Base-by-base conservation (phyloP, 53 echinoderm and acorn worm species). In the Henricia sp. region DNA sequence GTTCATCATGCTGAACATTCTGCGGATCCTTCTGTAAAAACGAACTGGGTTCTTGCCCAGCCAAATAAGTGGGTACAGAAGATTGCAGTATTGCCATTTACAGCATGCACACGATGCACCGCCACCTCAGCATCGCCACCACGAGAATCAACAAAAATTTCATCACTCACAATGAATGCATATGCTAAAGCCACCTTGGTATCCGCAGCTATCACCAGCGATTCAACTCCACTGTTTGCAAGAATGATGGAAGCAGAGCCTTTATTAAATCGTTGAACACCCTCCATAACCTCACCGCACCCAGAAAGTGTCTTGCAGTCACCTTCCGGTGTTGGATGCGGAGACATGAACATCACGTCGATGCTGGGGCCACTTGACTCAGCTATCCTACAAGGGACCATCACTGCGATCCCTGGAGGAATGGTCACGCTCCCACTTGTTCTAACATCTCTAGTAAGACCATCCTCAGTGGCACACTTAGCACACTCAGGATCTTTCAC, bases 21-120 rank as follows among this genome's bases (percentile, higher is more conserved):
- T 34, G 14, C 66, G 37, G 37, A 20, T 34, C 17, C 14, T 36
- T 37, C 66, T 36, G 25, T 6, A 6, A 3, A 5, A 28, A 35
- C 11, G 19, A 25, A 16, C n/a, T n/a, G 37, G 37, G 36, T 36
- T 67, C 38, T 30, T 20, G 20, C 24, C 20, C 67, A 16, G 67
- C 10, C 40, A 21, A 38, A 67, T 38, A 37, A 39, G 3, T 3
- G 0, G 28, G 20, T 20, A 67, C 67, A 67, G 39, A 40, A 0
- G 67, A 17, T 20, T 5, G 12, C 55, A 4, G 21, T 36, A 36
- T 64, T 19, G 65, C 36, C 65, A 64, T 35, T 23, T 19, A 64
- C 65, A 35, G 65, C 65, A 33, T 64, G 65, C n/a, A 64, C 65
- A n/a, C 33, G 36, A n/a, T 64, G 65, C n/a, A 64, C 65, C 16